Evolutionary conservation across 1,140 invertebrate genomes (phyloP).

Genomic region (Lepidurus apus): DNA sequence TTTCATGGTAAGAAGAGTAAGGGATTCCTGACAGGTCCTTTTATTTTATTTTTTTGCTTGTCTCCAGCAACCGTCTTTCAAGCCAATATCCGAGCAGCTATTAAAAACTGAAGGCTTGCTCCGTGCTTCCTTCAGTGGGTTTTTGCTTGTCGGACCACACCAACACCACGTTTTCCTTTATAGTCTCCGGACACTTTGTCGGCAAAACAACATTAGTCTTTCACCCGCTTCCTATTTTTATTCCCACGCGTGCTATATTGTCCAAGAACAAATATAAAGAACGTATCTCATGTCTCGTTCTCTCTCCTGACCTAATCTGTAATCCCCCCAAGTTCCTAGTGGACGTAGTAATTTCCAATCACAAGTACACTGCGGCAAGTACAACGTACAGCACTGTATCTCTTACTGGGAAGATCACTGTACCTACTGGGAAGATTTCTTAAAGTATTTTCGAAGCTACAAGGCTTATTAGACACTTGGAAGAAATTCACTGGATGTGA

Average conservation of each 20-base stretch:
- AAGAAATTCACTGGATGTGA: background rate
- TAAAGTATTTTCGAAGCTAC: too few relatives aligned
- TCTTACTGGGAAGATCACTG: too few relatives aligned
- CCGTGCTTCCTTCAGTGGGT: background rate
- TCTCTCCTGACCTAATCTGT: too few relatives aligned
- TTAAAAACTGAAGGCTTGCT: background rate
- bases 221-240: background rate
- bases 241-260: background rate
- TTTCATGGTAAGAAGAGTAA: too few relatives aligned
- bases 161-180: conserved; percentile 8
- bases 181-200: background rate
- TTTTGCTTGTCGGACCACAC: background rate
- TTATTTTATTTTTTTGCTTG: background rate
- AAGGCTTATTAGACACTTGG: too few relatives aligned
- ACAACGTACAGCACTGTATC: too few relatives aligned
- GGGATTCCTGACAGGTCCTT: background rate
- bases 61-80: background rate
- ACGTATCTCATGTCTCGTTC: background rate
- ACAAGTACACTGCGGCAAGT: too few relatives aligned
- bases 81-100: background rate
- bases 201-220: background rate
- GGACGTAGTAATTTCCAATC: too few relatives aligned
- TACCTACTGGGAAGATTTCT: too few relatives aligned
- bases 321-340: too few relatives aligned
- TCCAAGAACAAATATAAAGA: background rate